Percentiles rank a stretch among this genome's conserved stretches.
These are phyloP conservation scores for Petrosia ficiformis DNA, from an alignment of 37 sponge, comb jelly and placozoan species.

Conservation along the genomic window DNA sequence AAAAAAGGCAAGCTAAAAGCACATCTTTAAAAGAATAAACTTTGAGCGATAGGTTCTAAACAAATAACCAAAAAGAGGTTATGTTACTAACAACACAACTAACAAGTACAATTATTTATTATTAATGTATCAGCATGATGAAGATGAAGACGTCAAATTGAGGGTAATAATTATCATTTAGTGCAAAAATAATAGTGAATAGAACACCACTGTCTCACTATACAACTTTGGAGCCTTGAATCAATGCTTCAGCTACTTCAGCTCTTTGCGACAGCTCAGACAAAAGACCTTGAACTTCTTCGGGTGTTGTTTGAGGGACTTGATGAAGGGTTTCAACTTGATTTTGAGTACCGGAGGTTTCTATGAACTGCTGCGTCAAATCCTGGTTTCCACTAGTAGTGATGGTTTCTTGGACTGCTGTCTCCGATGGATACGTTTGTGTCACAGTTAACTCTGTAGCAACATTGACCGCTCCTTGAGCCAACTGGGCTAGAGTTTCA, in stretches of 20 bases:
- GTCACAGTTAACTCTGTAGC: background rate
- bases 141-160: too few species aligned
- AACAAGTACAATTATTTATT: too few species aligned
- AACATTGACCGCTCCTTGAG: constrained; percentile 8
- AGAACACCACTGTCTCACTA: too few species aligned
- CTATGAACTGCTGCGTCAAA: background rate
- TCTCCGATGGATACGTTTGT: background rate
- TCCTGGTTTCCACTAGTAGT: background rate
- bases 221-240: constrained; percentile 42
- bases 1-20: too few species aligned
- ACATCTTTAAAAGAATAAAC: too few species aligned
- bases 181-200: too few species aligned
- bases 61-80: too few species aligned
- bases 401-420: constrained; percentile 4
- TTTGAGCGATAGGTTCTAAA: too few species aligned
- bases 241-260: constrained; percentile 48
- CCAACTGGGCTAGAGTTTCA: constrained; percentile 5
- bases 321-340: too few species aligned
- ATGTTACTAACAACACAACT: too few species aligned
- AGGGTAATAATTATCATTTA: too few species aligned
- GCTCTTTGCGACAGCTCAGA: constrained; percentile 36
- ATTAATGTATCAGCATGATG: too few species aligned
- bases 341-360: background rate
- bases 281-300: constrained; percentile 51
- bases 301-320: background rate